A percentile compares a stretch with the other conserved stretches of the same genome.
phyloP scores from a whole-genome alignment of 2,113 vertebrate genomes.

The Ginglymostoma cirratum region DNA sequence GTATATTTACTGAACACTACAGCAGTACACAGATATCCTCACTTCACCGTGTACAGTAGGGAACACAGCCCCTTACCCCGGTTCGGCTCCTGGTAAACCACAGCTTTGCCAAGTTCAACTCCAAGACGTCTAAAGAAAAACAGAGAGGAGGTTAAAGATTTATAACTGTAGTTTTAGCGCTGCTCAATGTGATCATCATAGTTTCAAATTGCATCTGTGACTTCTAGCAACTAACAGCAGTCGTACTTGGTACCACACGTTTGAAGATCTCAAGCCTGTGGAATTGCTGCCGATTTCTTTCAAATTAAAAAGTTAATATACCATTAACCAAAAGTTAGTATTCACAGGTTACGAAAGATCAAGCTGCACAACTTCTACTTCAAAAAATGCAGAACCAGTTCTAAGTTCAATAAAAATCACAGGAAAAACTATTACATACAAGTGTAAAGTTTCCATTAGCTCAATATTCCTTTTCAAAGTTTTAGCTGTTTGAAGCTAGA shows the following conservation, averaged over 20 bases:
- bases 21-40: not conserved
- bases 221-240: not conserved
- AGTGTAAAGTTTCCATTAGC: not conserved
- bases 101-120: conserved; percentile 89
- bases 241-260: not conserved
- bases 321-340: no score
- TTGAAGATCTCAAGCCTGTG: not conserved
- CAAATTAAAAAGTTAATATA: not conserved
- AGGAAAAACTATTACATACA: not conserved
- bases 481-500: not conserved
- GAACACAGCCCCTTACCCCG: conserved; percentile 64
- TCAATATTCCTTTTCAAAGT: not conserved
- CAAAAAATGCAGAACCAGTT: not conserved
- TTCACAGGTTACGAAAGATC: not conserved
- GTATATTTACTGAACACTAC: not conserved
- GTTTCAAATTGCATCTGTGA: no score
- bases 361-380: not conserved
- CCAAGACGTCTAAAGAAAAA: conserved; percentile 72
- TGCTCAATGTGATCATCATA: not conserved
- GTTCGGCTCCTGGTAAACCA: conserved; percentile 93
- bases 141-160: not conserved
- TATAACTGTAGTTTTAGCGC: not conserved
- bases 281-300: not conserved
- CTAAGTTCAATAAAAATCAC: not conserved
- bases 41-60: not conserved